A percentile compares a stretch with the other conserved stretches of the same genome.
Conservation (phyloP, 1,140 invertebrate species). For the Drosophila insularis region DNA sequence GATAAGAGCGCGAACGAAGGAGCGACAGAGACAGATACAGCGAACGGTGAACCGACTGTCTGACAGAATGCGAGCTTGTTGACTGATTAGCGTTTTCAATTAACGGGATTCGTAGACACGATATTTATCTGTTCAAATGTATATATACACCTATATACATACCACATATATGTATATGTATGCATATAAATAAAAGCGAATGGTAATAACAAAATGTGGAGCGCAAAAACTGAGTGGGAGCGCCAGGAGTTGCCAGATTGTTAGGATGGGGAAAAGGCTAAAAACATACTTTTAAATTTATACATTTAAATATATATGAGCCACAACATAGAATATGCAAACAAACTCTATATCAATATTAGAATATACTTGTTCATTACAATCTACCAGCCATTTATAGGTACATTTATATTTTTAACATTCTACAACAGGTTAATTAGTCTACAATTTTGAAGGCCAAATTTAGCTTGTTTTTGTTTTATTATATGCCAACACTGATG, state of each 20-base stretch:
- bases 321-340: too few relatives aligned
- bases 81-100: conserved; percentile 72
- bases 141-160: conserved; percentile 40
- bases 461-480: conserved; percentile 2
- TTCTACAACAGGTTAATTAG: not conserved
- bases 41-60: conserved; percentile 14
- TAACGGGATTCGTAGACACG: conserved; percentile 53
- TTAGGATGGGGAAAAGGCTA: not conserved
- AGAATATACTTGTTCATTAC: too few relatives aligned
- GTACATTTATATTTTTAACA: too few relatives aligned
- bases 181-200: conserved; percentile 72
- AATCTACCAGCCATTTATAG: too few relatives aligned
- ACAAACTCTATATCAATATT: too few relatives aligned
- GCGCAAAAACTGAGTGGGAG: conserved; percentile 49
- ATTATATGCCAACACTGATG: conserved; percentile 26
- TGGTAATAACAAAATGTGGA: conserved; percentile 42
- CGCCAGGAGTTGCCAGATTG: conserved; percentile 59
- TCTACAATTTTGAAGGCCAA: not conserved
- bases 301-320: not conserved
- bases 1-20: conserved; percentile 5
- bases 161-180: conserved; percentile 25
- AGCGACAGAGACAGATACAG: not conserved
- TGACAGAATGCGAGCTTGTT: conserved; percentile 39
- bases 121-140: conserved; percentile 53
- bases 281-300: not conserved